Conservation (phyloP, 2,888 invertebrate species). For the Melolontha melolontha region DNA sequence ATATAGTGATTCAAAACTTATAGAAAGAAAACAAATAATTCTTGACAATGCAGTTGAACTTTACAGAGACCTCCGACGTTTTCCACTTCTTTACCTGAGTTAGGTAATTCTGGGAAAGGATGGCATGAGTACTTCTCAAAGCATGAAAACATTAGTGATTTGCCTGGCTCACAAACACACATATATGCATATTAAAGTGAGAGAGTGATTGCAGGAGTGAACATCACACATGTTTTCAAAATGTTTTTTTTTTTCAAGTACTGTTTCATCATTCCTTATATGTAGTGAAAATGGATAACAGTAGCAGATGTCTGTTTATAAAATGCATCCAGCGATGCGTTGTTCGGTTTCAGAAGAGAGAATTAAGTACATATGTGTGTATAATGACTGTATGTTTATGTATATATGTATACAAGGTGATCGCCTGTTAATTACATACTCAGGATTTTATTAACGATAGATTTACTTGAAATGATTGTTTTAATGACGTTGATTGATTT, state of each 20-base stretch:
- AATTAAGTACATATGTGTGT: too few species aligned
- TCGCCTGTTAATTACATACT: too few species aligned
- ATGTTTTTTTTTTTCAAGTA: constrained; percentile 23
- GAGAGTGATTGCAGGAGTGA: constrained; percentile 21
- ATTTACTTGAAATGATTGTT: too few species aligned
- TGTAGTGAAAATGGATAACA: constrained; percentile 36
- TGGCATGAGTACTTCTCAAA: background rate
- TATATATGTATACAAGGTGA: too few species aligned
- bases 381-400: too few species aligned
- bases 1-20: constrained; percentile 7
- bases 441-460: too few species aligned
- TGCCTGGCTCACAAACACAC: background rate
- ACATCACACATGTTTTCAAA: constrained; percentile 27
- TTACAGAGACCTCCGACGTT: too few species aligned
- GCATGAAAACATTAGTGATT: background rate
- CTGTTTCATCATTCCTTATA: constrained; percentile 40
- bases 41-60: too few species aligned
- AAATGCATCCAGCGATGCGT: constrained; percentile 30
- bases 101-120: background rate
- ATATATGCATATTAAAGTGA: constrained; percentile 10
- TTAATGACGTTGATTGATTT: too few species aligned
- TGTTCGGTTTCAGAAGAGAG: constrained; percentile 3
- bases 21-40: too few species aligned
- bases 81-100: too few species aligned
- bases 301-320: constrained; percentile 36